Conservation (phyloP, 2,113 vertebrate genomes). For the Trichechus manatus region DNA sequence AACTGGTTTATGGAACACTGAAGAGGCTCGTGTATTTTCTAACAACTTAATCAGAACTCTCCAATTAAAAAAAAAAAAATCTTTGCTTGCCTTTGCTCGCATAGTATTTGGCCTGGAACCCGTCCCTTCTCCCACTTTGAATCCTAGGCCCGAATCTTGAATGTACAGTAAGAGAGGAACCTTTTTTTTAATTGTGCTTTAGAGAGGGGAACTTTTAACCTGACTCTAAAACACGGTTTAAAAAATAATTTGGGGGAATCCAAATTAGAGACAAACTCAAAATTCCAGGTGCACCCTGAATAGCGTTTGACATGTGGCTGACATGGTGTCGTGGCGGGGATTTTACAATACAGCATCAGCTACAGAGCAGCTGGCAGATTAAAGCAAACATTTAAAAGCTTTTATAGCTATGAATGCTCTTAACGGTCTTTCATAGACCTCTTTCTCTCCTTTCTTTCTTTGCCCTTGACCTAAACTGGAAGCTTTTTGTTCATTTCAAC, state of each 20-base stretch:
- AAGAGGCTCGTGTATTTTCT: neutral
- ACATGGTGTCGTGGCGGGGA: neutral
- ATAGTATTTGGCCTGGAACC: neutral
- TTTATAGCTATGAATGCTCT: constrained; percentile 57
- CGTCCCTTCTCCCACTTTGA: neutral
- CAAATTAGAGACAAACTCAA: constrained; percentile 49
- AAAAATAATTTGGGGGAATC: constrained; percentile 1
- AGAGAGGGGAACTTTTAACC: neutral
- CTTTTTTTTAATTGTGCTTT: no score
- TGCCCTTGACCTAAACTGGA: constrained; percentile 10
- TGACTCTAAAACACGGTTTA: neutral
- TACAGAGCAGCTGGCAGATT: constrained; percentile 84
- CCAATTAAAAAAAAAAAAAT: neutral
- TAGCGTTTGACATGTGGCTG: constrained; percentile 64
- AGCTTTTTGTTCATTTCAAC: constrained; percentile 60
- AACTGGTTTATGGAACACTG: neutral
- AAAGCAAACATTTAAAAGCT: constrained; percentile 77
- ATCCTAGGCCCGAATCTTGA: neutral
- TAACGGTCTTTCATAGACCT: constrained; percentile 67
- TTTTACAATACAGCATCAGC: constrained; percentile 67
- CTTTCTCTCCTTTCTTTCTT: constrained; percentile 62
- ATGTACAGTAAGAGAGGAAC: neutral
- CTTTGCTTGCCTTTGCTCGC: neutral
- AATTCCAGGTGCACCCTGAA: constrained; percentile 75
- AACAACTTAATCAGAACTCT: neutral